Evolutionary conservation across 2,888 invertebrate species (phyloP).

Genomic region (Branchipolynoe longqiensis): DNA sequence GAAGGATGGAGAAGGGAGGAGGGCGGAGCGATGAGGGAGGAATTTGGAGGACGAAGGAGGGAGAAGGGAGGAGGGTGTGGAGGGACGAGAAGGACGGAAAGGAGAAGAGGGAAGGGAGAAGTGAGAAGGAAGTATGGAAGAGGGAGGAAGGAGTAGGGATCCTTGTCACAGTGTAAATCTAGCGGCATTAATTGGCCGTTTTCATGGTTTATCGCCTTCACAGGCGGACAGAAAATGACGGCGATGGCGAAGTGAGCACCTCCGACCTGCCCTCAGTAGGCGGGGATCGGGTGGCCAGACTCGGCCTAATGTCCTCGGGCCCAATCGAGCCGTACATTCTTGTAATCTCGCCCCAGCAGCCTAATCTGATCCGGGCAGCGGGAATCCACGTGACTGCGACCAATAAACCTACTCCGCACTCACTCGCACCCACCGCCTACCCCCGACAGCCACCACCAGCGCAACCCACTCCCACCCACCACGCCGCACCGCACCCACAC

Average conservation of each 20-base stretch:
- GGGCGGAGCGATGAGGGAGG: background rate
- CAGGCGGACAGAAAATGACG: background rate
- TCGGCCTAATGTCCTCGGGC: background rate
- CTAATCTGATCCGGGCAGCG: background rate
- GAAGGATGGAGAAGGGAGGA: background rate
- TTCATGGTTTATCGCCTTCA: background rate
- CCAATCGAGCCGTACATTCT: background rate
- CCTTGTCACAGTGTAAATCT: background rate
- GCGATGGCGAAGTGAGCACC: background rate
- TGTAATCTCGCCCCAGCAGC: background rate
- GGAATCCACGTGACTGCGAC: no score
- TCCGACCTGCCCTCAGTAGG: background rate
- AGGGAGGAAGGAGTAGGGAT: background rate
- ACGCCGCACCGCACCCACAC: no score
- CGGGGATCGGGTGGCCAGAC: background rate
- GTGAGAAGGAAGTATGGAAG: background rate
- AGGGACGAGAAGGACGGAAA: background rate
- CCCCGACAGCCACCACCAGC: no score
- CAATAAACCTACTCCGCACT: no score
- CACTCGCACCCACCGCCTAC: no score
- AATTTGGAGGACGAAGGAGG: background rate
- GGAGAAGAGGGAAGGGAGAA: background rate
- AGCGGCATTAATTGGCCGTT: constrained; percentile 29
- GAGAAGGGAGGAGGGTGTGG: background rate
- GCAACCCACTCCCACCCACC: no score